Evolutionary conservation across 2,888 invertebrate species (phyloP), one percentile per base, ranked within the genome.

Genomic region (Halictus quadricinctus): DNA sequence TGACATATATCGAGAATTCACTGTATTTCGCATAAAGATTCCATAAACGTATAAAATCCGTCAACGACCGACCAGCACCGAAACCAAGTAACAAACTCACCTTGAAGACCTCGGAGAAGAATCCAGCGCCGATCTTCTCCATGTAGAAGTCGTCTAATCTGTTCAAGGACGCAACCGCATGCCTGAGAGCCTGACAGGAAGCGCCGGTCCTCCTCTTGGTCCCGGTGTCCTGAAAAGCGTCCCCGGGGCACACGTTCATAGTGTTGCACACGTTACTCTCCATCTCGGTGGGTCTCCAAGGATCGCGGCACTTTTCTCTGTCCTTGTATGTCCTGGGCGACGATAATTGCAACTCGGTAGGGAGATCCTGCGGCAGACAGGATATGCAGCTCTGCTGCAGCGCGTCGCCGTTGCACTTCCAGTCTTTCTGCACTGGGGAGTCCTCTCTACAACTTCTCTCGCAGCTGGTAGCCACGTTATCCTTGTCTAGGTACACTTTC

Each of bases 41-140:
- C 10, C 43, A 46, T 46, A 12, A 46, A 46, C 43, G 43, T 12
- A 2, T 46, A 46, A 46, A 46, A 46, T 46, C 46, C 46, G 46
- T 13, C 8, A 21, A 54, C 0, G 21, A 54, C 8, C 21, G 10
- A 21, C 54, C n/a, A n/a, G 3, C 54, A n/a, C 10, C 54, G n/a
- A 54, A 60, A 13, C 25, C 25, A 60, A 60, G 25, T n/a, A 25
- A 60, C 12, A 25, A 60, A 66, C 66, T 66, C 95, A 99, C 99
- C 97, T 99, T 99, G 95, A 98, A 99, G 87, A 99, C 99, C 95
- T 99, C 98, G 7, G 99, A 99, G 96, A 99, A 99, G 95, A 99
- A 99, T 88, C 99, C 99, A 76, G 97, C 96, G 74, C 99, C 99
- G 93, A 99, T 98, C 95, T 98, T 98, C 95, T 98, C 98, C 94